Percentiles rank a stretch among this genome's conserved stretches.
Evolutionary conservation across 1,140 invertebrate genomes (phyloP).

Genomic region (Bombus sibiricus): DNA sequence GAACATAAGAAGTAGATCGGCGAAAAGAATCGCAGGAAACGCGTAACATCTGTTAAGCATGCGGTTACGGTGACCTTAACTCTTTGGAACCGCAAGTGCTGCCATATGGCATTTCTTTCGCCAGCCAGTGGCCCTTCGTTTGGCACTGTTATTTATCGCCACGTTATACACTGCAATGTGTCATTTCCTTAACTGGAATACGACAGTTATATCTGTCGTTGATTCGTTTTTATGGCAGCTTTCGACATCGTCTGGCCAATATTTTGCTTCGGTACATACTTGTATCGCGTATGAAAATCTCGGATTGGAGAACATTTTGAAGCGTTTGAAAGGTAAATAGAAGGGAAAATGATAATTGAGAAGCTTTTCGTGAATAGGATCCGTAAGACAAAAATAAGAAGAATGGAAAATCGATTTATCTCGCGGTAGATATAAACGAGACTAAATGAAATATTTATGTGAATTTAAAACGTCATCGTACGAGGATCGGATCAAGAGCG

Average conservation of each 20-base stretch:
- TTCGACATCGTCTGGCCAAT: background rate
- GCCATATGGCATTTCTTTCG: constrained; percentile 10
- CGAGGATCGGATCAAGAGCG: too few species aligned
- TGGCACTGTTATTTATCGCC: background rate
- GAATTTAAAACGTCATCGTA: background rate
- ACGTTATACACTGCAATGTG: background rate
- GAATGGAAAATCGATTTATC: too few species aligned
- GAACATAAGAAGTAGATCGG: background rate
- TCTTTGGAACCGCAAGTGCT: background rate
- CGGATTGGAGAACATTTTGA: too few species aligned
- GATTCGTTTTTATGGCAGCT: background rate
- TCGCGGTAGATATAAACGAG: too few species aligned
- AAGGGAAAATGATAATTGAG: too few species aligned
- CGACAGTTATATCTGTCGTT: background rate
- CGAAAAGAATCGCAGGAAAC: background rate
- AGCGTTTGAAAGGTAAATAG: too few species aligned
- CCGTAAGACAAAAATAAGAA: too few species aligned
- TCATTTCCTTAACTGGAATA: background rate
- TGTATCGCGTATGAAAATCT: background rate
- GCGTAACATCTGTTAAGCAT: constrained; percentile 34
- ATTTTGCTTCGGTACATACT: background rate
- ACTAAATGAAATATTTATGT: background rate
- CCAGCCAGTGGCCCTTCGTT: background rate
- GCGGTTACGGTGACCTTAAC: constrained; percentile 12
- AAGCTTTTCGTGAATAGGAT: too few species aligned